Evolutionary conservation across 2,888 invertebrate species (phyloP), one percentile per base, ranked within the genome.

Genomic region (Sesia bembeciformis): DNA sequence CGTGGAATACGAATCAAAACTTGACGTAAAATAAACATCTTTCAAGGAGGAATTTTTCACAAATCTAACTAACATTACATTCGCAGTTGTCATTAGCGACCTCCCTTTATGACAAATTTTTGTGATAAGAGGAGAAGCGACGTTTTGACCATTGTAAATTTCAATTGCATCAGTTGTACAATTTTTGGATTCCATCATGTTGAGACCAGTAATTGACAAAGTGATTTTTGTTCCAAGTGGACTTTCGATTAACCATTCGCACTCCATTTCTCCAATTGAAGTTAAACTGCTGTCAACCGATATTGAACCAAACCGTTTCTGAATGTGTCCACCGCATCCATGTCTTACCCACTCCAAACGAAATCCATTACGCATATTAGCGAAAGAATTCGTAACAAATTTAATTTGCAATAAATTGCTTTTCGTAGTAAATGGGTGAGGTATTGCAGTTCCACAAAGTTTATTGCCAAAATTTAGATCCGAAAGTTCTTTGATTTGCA

Each of bases 341-440:
- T 92, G 83, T 51, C 93, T 83, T 51, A 90, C 76, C 93, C 96
- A 98, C 80, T 98, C 97, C 53, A 98, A 78, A 52, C 96, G 91
- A 74, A 98, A 98, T 39, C 96, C 96, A 56, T 91, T 81, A 5
- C 73, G 78, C 7, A 91, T 66, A n/a, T n/a, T n/a, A 7, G 91
- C 68, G n/a, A 84, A 84, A 40, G 58, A 59, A 61, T 94, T 93
- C 3, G 94, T 92, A 0, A 87, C 70, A 72, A 97, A 97, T 58
- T 91, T 90, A 3, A 96, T 74, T 74, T 91, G 90, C 3, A 94
- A 83, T 54, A 90, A 81, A 80, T 91, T 86, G 59, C 90, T 84
- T 39, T 84, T 82, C 0, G 94, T 91, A n/a, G 85, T n/a, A n/a
- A n/a, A n/a, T n/a, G n/a, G n/a, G n/a, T n/a, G n/a, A n/a, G n/a